Conservation (phyloP, 1,140 invertebrate genomes). For the Matsumurasca onukii region DNA sequence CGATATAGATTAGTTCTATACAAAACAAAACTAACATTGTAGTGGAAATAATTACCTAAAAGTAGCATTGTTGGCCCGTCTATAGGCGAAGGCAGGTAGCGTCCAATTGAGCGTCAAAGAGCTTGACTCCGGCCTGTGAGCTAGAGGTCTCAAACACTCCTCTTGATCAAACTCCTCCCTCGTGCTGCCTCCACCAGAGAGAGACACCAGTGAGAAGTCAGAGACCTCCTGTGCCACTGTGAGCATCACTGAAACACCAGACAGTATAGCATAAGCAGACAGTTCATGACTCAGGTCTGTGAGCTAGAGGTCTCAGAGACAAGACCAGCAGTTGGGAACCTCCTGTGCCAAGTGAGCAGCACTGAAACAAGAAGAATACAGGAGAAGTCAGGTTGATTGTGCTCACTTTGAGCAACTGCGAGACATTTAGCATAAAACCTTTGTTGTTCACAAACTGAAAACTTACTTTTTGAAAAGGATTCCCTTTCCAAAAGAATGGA, state of each 20-base stretch:
- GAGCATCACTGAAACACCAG: not conserved
- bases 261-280: not conserved
- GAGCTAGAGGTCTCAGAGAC: no score
- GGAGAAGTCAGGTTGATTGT: no score
- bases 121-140: constrained; percentile 12
- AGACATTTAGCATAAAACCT: no score
- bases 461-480: no score
- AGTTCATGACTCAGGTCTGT: no score
- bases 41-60: constrained; percentile 17
- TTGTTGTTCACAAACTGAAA: no score
- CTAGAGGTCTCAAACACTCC: constrained; percentile 9
- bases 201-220: constrained; percentile 16
- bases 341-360: no score
- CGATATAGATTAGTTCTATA: no score
- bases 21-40: no score
- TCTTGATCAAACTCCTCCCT: constrained; percentile 7
- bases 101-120: not conserved
- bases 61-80: not conserved
- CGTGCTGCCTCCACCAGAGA: constrained; percentile 5
- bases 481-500: no score
- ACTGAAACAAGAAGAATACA: no score
- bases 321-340: not conserved
- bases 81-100: not conserved
- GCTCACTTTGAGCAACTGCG: no score
- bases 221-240: not conserved